Base-by-base conservation (phyloP, 2,113 vertebrate species). In the Chamaetylas fuelleborni region DNA sequence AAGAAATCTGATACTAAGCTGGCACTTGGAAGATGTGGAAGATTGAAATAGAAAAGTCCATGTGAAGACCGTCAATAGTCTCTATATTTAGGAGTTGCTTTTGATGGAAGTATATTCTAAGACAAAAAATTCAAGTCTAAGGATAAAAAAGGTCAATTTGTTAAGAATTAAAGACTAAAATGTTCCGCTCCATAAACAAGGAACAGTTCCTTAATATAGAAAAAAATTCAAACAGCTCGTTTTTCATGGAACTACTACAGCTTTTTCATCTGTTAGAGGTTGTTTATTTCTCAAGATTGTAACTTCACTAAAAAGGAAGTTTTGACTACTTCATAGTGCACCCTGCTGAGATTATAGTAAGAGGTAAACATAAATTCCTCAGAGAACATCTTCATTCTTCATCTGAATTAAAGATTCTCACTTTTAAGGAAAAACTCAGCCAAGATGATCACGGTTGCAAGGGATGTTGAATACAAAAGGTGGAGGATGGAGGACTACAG, bases 41-140 rank as follows among this genome's bases (percentile, higher is more conserved):
- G 92, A 95, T 93, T 97, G 96, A 97, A 97, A 95, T 94, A 97
- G 95, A 95, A 95, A 97, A 95, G 86, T 86, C 97, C 94, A 95
- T 86, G 70, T 96, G 95, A 97, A 95, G 91, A 97, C 77, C 79
- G 96, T 94, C 90, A 96, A 96, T 94, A 90, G 91, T 81, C 40
- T 96, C 80, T 96, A 91, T 91, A 97, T 95, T 97, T 97, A 97
- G 94, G 74, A 94, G 88, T 45, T 87, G 89, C 53, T 96, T 78
- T 93, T 96, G 92, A 95, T 92, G 92, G 47, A 95, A 95, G 66
- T 38, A 95, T 84, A 96, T 93, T 84, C 84, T 26, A 57, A 93
- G 94, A 97, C 64, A 34, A 96, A 96, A 96, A 95, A 86, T 67
- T 93, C 79, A 84, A 93, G 73, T 96, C 85, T 86, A 84, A 14